Evolutionary conservation across 2,888 invertebrate genomes (phyloP).

Genomic region (Leucozona laternaria): DNA sequence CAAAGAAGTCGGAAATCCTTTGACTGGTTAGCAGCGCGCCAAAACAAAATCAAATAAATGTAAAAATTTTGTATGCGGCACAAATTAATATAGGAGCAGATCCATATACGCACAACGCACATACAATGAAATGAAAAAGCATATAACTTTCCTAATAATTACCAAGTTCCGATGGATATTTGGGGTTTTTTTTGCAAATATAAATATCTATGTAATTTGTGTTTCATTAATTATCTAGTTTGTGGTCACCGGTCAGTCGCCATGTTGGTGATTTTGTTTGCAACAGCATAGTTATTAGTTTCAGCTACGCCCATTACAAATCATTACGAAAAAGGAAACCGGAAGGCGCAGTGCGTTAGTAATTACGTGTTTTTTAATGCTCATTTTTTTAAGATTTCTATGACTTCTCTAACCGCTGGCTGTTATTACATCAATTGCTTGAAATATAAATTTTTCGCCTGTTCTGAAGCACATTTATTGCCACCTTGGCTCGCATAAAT

Average conservation of each 20-base stretch:
- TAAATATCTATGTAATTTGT: not conserved
- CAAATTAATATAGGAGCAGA: slow-evolving; percentile 38
- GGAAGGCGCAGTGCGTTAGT: not conserved
- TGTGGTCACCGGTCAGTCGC: no score
- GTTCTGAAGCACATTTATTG: no score
- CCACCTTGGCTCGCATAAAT: no score
- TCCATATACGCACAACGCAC: not conserved
- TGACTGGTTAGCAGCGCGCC: slow-evolving; percentile 67
- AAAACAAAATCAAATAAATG: slow-evolving; percentile 72
- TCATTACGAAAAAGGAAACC: slow-evolving; percentile 27
- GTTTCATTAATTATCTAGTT: slow-evolving; percentile 21
- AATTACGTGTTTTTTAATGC: not conserved
- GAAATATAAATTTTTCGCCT: no score
- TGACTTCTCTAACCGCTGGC: not conserved
- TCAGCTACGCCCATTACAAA: slow-evolving; percentile 26
- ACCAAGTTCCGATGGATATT: not conserved
- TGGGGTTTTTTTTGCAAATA: not conserved
- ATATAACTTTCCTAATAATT: slow-evolving; percentile 1
- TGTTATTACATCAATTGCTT: not conserved
- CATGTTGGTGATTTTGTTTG: not conserved
- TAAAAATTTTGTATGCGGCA: slow-evolving; percentile 61
- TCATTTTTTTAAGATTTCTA: not conserved
- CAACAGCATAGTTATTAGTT: not conserved
- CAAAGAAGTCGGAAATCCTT: slow-evolving; percentile 68
- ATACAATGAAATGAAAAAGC: not conserved